Percentiles rank a stretch among this genome's conserved stretches.
Conservation (phyloP, 2,888 invertebrate species). For the Cheilosia grossa region DNA sequence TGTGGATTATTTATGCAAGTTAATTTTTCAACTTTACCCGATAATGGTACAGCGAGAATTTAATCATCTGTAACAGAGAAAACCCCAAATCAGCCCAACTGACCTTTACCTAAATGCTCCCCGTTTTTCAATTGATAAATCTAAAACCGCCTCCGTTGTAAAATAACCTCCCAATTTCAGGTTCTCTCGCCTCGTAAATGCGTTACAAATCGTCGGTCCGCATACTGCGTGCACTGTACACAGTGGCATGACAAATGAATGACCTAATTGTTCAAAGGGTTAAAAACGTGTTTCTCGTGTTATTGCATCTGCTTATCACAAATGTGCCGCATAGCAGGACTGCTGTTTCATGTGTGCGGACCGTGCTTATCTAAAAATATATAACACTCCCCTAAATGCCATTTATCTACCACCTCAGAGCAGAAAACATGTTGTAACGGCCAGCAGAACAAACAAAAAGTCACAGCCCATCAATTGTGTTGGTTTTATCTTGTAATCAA, state of each 20-base stretch:
- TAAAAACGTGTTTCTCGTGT: slow-evolving; percentile 45
- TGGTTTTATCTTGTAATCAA: slow-evolving; percentile 4
- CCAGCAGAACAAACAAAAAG: slow-evolving; percentile 14
- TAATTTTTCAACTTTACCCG: too few species aligned
- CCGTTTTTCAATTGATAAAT: slow-evolving; percentile 3
- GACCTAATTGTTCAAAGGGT: slow-evolving; percentile 31
- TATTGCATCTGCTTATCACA: slow-evolving; percentile 50
- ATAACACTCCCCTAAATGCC: not conserved
- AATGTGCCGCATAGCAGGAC: slow-evolving; percentile 44
- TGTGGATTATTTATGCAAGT: too few species aligned
- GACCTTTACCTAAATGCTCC: slow-evolving; percentile 11
- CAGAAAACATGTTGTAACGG: slow-evolving; percentile 4
- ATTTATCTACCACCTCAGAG: slow-evolving; percentile 13
- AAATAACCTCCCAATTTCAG: slow-evolving; percentile 10
- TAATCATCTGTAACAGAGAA: too few species aligned
- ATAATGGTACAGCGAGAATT: too few species aligned
- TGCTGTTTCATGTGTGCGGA: not conserved
- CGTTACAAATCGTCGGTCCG: not conserved
- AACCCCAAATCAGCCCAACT: slow-evolving; percentile 2
- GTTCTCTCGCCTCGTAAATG: slow-evolving; percentile 3
- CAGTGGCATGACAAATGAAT: slow-evolving; percentile 29
- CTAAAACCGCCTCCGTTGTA: slow-evolving; percentile 14
- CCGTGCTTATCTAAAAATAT: slow-evolving; percentile 8
- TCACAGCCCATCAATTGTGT: slow-evolving; percentile 2
- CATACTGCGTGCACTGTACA: not conserved